Evolutionary conservation across 2,888 invertebrate genomes (phyloP), one percentile per base, ranked within the genome.

Genomic region (Ypsolopha sequella): DNA sequence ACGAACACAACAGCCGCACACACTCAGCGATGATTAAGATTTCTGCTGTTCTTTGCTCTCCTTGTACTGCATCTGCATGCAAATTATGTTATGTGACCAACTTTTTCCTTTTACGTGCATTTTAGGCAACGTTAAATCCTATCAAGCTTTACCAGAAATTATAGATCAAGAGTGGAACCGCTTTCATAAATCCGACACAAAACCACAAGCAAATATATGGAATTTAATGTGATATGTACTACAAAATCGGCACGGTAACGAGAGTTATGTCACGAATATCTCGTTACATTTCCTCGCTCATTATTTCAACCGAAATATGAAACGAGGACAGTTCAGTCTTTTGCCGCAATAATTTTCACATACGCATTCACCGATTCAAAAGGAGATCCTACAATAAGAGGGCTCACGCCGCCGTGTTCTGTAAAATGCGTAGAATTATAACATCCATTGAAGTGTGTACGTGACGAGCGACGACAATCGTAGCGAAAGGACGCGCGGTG

Each of bases 11-110:
- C 62, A 60, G 57, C 53, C 57, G 61, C 62, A 61, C 60, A 55
- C 65, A 67, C 62, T 70, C 68, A 60, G 65, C 66, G 54, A 64
- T 67, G 66, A 72, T 71, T 73, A 73, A 74, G 70, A 73, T 70
- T 72, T 71, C 63, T 65, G 63, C 64, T 53, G 51, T 54, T 54
- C 56, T 58, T 56, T 54, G 56, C 59, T 59, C 59, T 56, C 55
- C 54, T 49, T 11, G 13, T 24, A 6, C 41, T 41, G 48, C 49
- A 47, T 36, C 41, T 41, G 48, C 49, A 47, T 36, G 34, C 11
- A 44, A 38, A n/a, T 38, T 38, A 38, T 38, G 38, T n/a, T 38
- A 38, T 38, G 38, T n/a, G n/a, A 38, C 38, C 6, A 2, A 38
- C 38, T 38, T 38, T 38, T 38, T 38, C 2, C 2, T 24, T 24